Conservation (phyloP, 1,140 invertebrate species). For the Macrocentrus cingulum region DNA sequence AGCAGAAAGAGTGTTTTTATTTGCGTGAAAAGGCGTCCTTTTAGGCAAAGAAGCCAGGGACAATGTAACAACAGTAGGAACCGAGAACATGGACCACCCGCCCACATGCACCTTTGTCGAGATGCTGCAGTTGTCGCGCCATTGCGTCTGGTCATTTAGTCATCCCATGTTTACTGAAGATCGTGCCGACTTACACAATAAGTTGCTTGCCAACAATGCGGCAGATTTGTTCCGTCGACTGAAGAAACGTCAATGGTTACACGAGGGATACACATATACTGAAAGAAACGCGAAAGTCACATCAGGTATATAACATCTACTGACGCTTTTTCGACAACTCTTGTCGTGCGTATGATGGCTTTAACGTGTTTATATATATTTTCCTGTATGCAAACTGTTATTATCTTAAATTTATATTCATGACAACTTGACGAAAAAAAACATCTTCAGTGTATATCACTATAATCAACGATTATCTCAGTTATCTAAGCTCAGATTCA, state of each 20-base stretch:
- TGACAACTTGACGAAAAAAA: too few relatives aligned
- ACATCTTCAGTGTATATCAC: too few relatives aligned
- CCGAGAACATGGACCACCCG: slow-evolving; percentile 24
- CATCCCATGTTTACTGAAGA: slow-evolving; percentile 11
- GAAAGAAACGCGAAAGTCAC: too few relatives aligned
- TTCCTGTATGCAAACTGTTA: too few relatives aligned
- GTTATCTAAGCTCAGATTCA: too few relatives aligned
- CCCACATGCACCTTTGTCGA: slow-evolving; percentile 27
- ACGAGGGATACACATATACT: neutral
- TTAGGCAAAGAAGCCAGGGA: slow-evolving; percentile 15
- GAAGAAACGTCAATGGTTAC: neutral
- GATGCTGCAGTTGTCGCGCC: slow-evolving; percentile 17
- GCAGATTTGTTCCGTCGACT: slow-evolving; percentile 37
- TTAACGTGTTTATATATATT: too few relatives aligned
- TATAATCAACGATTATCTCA: too few relatives aligned
- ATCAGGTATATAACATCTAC: too few relatives aligned
- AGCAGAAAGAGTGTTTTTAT: slow-evolving; percentile 11
- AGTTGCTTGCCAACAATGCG: slow-evolving; percentile 31
- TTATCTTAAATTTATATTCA: too few relatives aligned
- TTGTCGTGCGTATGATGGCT: too few relatives aligned
- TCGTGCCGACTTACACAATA: slow-evolving; percentile 10
- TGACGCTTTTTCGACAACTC: too few relatives aligned
- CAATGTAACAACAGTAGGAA: neutral
- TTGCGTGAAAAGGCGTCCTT: neutral
- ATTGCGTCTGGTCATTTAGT: slow-evolving; percentile 11